These are phyloP conservation scores for Anoura caudifer DNA, from an alignment of 2,113 vertebrate genomes.

Conservation along the genomic window DNA sequence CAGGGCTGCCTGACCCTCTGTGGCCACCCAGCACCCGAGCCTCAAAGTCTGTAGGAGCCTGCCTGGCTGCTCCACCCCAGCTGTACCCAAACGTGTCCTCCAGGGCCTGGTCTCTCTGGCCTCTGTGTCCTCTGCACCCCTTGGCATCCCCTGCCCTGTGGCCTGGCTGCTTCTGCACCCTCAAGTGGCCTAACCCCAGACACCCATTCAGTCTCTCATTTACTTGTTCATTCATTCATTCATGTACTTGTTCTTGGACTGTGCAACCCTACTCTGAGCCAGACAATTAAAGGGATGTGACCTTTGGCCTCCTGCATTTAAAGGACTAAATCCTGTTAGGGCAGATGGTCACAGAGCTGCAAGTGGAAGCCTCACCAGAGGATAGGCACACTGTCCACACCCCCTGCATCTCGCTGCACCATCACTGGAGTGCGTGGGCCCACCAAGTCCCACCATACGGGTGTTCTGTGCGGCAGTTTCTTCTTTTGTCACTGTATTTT, in stretches of 20 bases:
- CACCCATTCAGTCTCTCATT: neutral
- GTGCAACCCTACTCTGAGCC: neutral
- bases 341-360: neutral
- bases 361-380: neutral
- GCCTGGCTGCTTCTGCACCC: neutral
- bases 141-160: neutral
- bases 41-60: neutral
- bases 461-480: constrained; percentile 22
- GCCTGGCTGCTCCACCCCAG: neutral
- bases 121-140: neutral
- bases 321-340: neutral
- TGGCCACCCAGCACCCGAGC: neutral
- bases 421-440: neutral
- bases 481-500: constrained; percentile 61
- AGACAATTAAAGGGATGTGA: neutral
- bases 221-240: neutral
- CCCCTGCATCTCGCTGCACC: neutral
- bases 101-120: neutral
- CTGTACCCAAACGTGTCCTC: too few relatives aligned
- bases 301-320: neutral
- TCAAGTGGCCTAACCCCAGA: neutral
- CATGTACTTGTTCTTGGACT: neutral
- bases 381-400: neutral
- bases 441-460: neutral
- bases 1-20: neutral